Conservation (phyloP, 2,797 vertebrate species). For the Gallinago nigripennis region DNA sequence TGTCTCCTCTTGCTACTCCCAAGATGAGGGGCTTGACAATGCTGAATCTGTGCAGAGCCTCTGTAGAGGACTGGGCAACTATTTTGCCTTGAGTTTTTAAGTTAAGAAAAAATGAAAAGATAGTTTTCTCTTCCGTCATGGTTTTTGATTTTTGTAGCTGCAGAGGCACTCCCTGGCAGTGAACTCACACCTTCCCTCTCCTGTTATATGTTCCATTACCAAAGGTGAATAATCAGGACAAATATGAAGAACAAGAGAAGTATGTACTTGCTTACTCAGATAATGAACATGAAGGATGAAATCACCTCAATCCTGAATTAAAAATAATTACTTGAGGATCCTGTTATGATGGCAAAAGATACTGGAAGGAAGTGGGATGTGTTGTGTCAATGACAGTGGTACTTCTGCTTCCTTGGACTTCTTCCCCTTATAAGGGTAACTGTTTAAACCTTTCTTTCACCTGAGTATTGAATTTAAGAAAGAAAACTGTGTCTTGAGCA, state of each 20-base stretch:
- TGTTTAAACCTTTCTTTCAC: background rate
- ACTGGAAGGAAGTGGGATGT: background rate
- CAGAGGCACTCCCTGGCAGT: constrained; percentile 1
- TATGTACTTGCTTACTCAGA: constrained; percentile 7
- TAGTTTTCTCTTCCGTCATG: background rate
- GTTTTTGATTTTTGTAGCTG: background rate
- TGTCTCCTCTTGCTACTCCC: background rate
- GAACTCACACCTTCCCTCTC: constrained; percentile 18
- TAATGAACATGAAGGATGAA: constrained; percentile 46
- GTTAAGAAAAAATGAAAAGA: background rate
- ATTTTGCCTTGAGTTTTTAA: background rate
- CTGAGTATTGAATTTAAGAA: background rate
- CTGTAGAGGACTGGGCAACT: background rate
- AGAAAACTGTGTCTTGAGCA: background rate
- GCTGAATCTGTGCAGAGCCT: background rate
- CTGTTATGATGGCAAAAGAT: background rate
- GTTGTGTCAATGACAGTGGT: background rate
- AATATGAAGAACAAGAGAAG: constrained; percentile 34
- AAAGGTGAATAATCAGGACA: constrained; percentile 47
- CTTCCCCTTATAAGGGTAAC: background rate
- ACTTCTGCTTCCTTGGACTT: background rate
- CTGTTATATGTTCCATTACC: constrained; percentile 52
- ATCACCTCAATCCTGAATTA: constrained; percentile 26
- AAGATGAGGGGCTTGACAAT: background rate
- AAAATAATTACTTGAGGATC: constrained; percentile 25